Conservation (phyloP, 2,888 invertebrate species). For the Clunio marinus region DNA sequence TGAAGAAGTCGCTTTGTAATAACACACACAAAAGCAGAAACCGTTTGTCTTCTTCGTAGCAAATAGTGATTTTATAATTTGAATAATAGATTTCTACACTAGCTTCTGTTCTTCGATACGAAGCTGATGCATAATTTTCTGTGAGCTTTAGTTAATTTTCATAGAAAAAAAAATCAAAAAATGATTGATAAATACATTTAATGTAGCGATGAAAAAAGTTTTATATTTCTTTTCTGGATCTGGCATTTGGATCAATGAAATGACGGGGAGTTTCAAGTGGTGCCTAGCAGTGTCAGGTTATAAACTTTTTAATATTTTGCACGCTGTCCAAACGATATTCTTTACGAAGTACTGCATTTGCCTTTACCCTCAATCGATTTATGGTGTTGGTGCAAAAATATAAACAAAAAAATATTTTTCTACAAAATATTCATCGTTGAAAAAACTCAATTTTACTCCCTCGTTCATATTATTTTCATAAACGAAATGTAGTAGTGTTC, state of each 20-base stretch:
- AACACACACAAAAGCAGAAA: not conserved
- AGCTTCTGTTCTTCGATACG: too few species aligned
- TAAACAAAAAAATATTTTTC: slow-evolving; percentile 26
- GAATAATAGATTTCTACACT: not conserved
- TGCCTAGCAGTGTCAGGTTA: slow-evolving; percentile 30
- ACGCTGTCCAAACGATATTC: not conserved
- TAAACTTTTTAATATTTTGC: not conserved
- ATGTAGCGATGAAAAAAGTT: not conserved
- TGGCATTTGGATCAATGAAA: too few species aligned
- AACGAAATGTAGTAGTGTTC: not conserved
- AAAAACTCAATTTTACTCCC: not conserved
- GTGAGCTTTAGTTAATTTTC: too few species aligned
- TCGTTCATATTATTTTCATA: not conserved
- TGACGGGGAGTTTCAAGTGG: slow-evolving; percentile 5
- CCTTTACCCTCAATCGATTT: not conserved
- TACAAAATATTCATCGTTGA: not conserved
- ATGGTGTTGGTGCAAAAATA: slow-evolving; percentile 13
- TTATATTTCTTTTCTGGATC: too few species aligned
- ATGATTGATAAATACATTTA: too few species aligned
- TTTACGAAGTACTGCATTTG: too few species aligned
- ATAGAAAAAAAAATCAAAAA: too few species aligned
- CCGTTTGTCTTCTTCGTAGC: not conserved
- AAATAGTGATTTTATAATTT: slow-evolving; percentile 30
- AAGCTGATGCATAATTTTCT: too few species aligned
- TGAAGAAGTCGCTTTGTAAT: not conserved